Base-by-base conservation (phyloP, 2,113 vertebrate species). In the Pleuronectes platessa region DNA sequence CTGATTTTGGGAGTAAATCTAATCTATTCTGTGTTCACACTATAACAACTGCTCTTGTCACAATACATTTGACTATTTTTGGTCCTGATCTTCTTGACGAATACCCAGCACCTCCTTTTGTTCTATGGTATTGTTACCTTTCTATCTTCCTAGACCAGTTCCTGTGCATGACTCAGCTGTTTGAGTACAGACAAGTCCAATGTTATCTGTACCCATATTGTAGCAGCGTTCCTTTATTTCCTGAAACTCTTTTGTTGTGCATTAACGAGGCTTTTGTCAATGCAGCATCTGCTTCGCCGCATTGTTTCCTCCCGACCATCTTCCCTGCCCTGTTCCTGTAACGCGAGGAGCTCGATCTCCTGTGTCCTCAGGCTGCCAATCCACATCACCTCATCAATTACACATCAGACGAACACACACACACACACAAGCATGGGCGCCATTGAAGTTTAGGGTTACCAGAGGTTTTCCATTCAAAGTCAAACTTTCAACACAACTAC, bases 321-420 rank as follows among this genome's bases (percentile, higher is more conserved):
- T 68, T 69, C 71, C 27, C 63, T 45, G 73, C 66, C 71, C 79
- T 68, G 74, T 81, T 83, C 71, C 70, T 78, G 92, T 92, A 92
- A 93, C 1, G 56, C 27, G 90, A 94, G 83, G 47, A 74, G 66
- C 71, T 68, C 23, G 1, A 71, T 85, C 81, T 86, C 68, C 66
- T 59, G 63, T 81, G 67, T 85, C 89, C 88, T 83, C 23, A 23
- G 77, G 80, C 85, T 81, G 73, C 51, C 61, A 6, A 24, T 4
- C 72, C 82, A 91, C 88, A 91, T 86, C 64, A 53, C 59, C 80
- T 88, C 90, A 90, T 92, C 87, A 89, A 90, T 90, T 87, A 90
- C 85, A 74, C 86, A 90, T 80, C 53, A 65, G 78, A 71, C 47
- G 67, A 21, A 73, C 31, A 45, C n/a, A 58, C 27, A 67, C n/a